Base-by-base conservation (phyloP, 2,113 vertebrate genomes). In the Ahaetulla prasina region DNA sequence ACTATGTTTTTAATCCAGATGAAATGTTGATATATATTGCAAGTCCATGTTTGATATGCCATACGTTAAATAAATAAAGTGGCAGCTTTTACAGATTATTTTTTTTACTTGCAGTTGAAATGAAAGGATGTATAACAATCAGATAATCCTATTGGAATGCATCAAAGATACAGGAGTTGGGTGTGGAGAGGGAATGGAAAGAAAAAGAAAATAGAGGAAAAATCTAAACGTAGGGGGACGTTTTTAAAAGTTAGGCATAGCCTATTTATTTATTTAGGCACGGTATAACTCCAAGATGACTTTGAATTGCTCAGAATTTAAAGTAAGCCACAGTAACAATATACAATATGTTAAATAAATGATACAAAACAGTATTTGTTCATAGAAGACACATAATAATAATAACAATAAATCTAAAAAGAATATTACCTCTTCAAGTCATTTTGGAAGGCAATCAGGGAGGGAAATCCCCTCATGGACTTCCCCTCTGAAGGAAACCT, bases 81-180 rank as follows among this genome's bases (percentile, higher is more conserved):
- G 14, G n/a, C 30, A 87, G 53, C 20, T 54, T 87, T 52, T 47
- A 16, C 39, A 86, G 54, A 91, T 35, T 60, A 22, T 84, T 85
- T 45, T 47, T 95, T 52, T 94, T 90, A 80, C n/a, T 94, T 89
- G 87, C 63, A 89, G 52, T 68, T 94, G 14, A 52, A 87, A 90
- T 88, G 30, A 91, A 53, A 8, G 6, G 47, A 35, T 80, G 12
- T 45, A 11, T n/a, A 94, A 90, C 52, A 91, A 11, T 90, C 95
- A 8, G 54, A 84, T 90, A 27, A 95, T 43, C 85, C 90, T 12
- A 0, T 60, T 90, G 4, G 91, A 80, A 85, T 92, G 50, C 60
- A 11, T 0, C 85, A 80, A 35, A 30, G 25, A 20, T 55, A 60
- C 49, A 63, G 85, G 84, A 49, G 86, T 20, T 80, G 2, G 90